phyloP scores from a whole-genome alignment of 1,140 invertebrate species.

The Elymnias hypermnestra region DNA sequence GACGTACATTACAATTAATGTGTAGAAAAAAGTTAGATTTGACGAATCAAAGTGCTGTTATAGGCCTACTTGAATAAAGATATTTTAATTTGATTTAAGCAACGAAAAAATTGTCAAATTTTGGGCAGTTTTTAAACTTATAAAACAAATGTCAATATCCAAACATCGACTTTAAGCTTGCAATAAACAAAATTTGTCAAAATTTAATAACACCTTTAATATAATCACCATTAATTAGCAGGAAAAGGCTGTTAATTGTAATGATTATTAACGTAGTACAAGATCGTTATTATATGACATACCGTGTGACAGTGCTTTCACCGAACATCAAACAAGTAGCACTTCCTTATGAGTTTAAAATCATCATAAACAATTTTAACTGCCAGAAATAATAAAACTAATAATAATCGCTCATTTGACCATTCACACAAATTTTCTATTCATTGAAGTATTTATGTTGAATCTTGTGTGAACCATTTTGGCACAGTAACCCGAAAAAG shows the following conservation, averaged over 20 bases:
- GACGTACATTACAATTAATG: too few species aligned
- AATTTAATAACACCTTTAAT: too few species aligned
- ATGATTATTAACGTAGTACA: conserved; percentile 3
- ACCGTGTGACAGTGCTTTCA: conserved; percentile 16
- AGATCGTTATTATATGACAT: conserved; percentile 7
- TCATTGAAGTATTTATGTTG: conserved; percentile 32
- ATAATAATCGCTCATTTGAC: conserved; percentile 5
- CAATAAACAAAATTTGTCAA: too few species aligned
- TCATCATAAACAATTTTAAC: conserved; percentile 1
- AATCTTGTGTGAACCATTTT: conserved; percentile 40
- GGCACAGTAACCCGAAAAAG: conserved; percentile 18
- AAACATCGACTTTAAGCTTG: too few species aligned
- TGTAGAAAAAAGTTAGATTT: too few species aligned
- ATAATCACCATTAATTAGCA: neutral
- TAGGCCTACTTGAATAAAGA: too few species aligned
- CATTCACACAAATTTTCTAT: conserved; percentile 32
- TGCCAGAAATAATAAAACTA: neutral
- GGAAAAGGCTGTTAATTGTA: conserved; percentile 2
- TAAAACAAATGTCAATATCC: too few species aligned
- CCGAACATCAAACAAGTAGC: conserved; percentile 7
- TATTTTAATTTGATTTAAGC: too few species aligned
- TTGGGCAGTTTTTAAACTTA: too few species aligned
- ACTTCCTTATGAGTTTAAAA: conserved; percentile 8
- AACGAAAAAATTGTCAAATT: too few species aligned
- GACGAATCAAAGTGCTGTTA: too few species aligned